Evolutionary conservation across 1,140 invertebrate species (phyloP).

Genomic region (Hyles vespertilio): DNA sequence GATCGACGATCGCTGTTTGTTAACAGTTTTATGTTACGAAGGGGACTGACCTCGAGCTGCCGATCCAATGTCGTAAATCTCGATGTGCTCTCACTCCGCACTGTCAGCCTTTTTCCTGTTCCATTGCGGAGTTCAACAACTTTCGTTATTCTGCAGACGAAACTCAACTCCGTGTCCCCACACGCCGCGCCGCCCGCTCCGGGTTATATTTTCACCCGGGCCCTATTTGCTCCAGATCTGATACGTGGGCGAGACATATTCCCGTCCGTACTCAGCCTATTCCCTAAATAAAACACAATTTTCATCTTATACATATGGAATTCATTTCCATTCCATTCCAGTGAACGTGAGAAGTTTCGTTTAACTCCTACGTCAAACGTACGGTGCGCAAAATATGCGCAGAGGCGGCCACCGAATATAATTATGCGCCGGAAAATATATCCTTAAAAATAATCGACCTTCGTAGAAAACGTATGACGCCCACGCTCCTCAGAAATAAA

Average conservation of each 20-base stretch:
- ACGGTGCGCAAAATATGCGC: slow-evolving; percentile 39
- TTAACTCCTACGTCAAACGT: slow-evolving; percentile 34
- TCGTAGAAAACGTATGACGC: slow-evolving; percentile 21
- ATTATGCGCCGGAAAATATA: slow-evolving; percentile 20
- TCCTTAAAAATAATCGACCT: slow-evolving; percentile 29
- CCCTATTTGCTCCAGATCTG: too few species aligned
- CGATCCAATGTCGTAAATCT: slow-evolving; percentile 38
- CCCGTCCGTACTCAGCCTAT: too few species aligned
- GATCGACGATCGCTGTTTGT: neutral
- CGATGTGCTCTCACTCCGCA: slow-evolving; percentile 22
- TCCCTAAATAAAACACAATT: neutral
- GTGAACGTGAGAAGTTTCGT: slow-evolving; percentile 26
- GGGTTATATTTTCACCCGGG: neutral
- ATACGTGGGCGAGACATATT: too few species aligned
- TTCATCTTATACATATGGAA: slow-evolving; percentile 30
- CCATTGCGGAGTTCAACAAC: slow-evolving; percentile 32
- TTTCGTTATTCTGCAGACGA: slow-evolving; percentile 24
- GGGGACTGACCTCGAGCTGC: slow-evolving; percentile 33
- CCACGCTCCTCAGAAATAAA: slow-evolving; percentile 27
- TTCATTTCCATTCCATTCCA: slow-evolving; percentile 26
- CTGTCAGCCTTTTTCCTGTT: slow-evolving; percentile 36
- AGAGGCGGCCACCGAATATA: slow-evolving; percentile 40
- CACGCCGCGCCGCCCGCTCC: neutral
- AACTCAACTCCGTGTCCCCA: slow-evolving; percentile 15
- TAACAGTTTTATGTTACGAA: slow-evolving; percentile 9